Evolutionary conservation across 2,797 vertebrate genomes (phyloP), one percentile per base, ranked within the genome.

Genomic region (Gambelia wislizenii): DNA sequence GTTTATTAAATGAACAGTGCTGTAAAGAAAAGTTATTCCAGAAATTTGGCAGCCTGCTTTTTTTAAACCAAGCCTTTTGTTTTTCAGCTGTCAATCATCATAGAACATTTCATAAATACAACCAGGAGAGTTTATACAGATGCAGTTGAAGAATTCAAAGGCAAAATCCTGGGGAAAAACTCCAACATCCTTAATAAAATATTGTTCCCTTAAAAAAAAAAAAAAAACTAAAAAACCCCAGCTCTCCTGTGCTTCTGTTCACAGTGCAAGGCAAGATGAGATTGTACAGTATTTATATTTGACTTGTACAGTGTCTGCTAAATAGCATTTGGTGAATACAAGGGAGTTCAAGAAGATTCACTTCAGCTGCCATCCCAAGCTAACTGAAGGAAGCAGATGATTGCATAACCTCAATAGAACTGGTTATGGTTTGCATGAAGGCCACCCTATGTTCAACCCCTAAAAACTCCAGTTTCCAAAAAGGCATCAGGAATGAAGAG

Each of bases 31-130:
- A 70, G 89, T 88, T 92, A 91, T 75, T 81, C 87, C 72, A 8
- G 69, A 80, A 74, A 70, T 67, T 86, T 44, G 39, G 9, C 84
- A 77, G 77, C 49, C 84, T 91, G 84, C 70, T 84, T 93, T 85
- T n/a, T 92, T 86, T 87, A 77, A 80, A 80, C 74, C 70, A 82
- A 77, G 88, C 54, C 36, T 92, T 91, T 92, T 92, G 88, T 91
- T 87, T 91, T 91, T 93, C 91, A 91, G 81, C 91, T 74, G 64
- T 67, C 86, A 89, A 82, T 92, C 90, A 93, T 93, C 91, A 94
- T 79, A 87, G 74, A 87, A 78, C 89, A 91, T 80, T 93, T 88
- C 85, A 82, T 88, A 87, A 91, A 78, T 84, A 49, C 69, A 92
- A 83, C 80, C 54, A 90, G 77, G 70, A 92, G 84, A 78, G 87